Percentiles rank a stretch among this genome's conserved stretches.
These are phyloP conservation scores for Calidris pygmaea DNA, from an alignment of 2,113 vertebrate species.

Conservation along the genomic window DNA sequence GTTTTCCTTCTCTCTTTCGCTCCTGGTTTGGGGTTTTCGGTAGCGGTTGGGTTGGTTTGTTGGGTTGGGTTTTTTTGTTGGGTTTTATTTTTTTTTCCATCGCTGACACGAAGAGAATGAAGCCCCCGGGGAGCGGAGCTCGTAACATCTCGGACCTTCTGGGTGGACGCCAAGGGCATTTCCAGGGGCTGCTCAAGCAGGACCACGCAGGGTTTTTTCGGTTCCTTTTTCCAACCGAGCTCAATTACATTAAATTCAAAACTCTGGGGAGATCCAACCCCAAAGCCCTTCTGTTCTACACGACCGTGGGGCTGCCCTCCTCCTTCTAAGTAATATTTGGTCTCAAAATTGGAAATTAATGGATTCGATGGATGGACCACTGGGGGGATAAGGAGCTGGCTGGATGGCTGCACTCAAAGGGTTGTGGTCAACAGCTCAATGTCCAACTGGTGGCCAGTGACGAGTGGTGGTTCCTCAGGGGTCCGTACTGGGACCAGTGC, in stretches of 20 bases:
- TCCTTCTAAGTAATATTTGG: not conserved
- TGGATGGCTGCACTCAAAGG: too few species aligned
- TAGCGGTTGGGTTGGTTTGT: not conserved
- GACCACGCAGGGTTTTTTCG: not conserved
- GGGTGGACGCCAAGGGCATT: not conserved
- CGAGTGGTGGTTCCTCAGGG: too few species aligned
- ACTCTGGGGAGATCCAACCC: not conserved
- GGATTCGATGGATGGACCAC: too few species aligned
- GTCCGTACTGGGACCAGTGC: too few species aligned
- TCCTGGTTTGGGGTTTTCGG: not conserved
- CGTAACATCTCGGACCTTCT: not conserved
- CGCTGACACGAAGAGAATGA: not conserved
- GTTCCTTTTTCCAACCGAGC: not conserved
- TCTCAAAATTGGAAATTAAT: too few species aligned
- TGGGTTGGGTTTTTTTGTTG: too few species aligned
- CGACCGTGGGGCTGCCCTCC: rapidly evolving
- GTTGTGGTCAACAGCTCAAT: too few species aligned
- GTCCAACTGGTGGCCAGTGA: too few species aligned
- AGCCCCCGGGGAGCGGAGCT: not conserved
- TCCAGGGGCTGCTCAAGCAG: not conserved
- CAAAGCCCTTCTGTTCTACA: not conserved
- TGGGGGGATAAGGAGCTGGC: too few species aligned
- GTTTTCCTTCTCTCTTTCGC: not conserved
- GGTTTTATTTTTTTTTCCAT: not conserved
- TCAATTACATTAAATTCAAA: too few species aligned